Evolutionary conservation across 1,140 invertebrate species (phyloP).

Genomic region (Galleria mellonella): DNA sequence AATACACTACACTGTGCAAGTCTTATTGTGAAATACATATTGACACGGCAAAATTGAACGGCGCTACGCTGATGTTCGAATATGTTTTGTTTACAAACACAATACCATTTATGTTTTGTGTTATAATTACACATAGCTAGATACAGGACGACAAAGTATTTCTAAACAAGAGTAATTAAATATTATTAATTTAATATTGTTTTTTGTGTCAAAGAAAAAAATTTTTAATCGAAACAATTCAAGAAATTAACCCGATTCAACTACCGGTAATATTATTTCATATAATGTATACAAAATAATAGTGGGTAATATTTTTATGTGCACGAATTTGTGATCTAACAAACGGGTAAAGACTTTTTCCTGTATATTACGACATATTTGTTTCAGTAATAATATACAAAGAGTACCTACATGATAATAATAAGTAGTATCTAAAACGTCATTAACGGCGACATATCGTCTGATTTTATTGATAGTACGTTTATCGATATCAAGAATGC

Average conservation of each 20-base stretch:
- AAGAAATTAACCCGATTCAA: background rate
- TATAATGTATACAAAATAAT: background rate
- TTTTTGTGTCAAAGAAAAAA: no score
- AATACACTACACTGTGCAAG: conserved; percentile 49
- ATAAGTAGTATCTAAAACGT: background rate
- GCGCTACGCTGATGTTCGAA: conserved; percentile 14
- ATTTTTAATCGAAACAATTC: no score
- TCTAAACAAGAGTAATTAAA: no score
- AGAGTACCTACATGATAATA: no score
- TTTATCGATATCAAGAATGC: conserved; percentile 8
- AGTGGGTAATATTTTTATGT: no score
- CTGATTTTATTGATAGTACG: conserved; percentile 11
- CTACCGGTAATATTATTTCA: background rate
- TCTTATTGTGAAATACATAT: conserved; percentile 58
- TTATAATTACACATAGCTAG: background rate
- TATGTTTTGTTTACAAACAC: conserved; percentile 3
- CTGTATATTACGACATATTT: no score
- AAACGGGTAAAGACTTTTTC: no score
- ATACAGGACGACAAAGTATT: no score
- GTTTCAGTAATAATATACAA: no score
- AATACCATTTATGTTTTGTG: background rate
- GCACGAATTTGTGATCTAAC: no score
- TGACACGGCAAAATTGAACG: conserved; percentile 35
- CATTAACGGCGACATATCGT: conserved; percentile 1
- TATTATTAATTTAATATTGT: no score